Evolutionary conservation across 2,888 invertebrate genomes (phyloP), one percentile per base, ranked within the genome.

Genomic region (Himalopsyche tibetana): DNA sequence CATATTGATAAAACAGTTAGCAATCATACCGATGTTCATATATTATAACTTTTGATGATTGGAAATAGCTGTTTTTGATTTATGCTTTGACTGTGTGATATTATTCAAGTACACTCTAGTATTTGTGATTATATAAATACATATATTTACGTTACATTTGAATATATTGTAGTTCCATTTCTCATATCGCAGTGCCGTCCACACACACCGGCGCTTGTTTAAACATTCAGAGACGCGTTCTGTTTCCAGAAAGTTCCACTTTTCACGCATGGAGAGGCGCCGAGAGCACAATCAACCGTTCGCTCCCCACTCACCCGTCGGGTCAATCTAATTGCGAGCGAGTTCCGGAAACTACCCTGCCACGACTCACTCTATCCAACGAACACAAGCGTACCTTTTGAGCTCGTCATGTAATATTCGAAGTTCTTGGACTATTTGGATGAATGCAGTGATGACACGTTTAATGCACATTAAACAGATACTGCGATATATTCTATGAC

Each of bases 311-410:
- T 81, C 80, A 82, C 82, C 84, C 74, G 84, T 80, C 79, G 82
- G 87, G 85, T 87, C 87, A 87, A 87, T 87, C 87, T 87, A 87
- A 87, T 87, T 85, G 84, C 84, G 84, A 81, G 40, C 82, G 51
- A 51, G 81, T 8, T 81, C 84, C 84, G n/a, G 51, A 63, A 79
- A 80, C 80, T 79, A n/a, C 82, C 79, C 82, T 28, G 81, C 40
- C 40, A 45, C 15, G 81, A 45, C 81, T 81, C 81, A 28, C 55
- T 36, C 40, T 55, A 74, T 56, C 51, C 51, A 51, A 79, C 81
- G 79, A 55, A 81, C 55, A 84, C 9, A 6, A 38, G 19, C 15
- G 42, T 40, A 69, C 42, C 45, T 83, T 56, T 83, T 83, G 42
- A 83, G 82, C 28, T 28, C 56, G 63, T n/a, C 63, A 56, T 56